phyloP scores from a whole-genome alignment of 1,140 invertebrate species.

The Psix sp. region DNA sequence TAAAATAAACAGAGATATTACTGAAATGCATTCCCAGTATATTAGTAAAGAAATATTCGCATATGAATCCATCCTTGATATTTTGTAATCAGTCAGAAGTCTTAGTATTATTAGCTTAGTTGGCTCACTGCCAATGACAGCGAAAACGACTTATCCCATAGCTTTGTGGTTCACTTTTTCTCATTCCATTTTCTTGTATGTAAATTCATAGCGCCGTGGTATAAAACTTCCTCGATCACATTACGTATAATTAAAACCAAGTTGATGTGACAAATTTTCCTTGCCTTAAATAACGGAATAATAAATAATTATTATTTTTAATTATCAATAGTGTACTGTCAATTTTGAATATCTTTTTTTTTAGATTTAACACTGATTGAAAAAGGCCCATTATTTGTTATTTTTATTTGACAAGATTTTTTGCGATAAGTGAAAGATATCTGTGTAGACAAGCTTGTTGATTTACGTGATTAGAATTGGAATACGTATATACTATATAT shows the following conservation, averaged over 20 bases:
- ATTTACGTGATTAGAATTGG: too few species aligned
- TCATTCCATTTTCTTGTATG: neutral
- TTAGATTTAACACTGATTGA: too few species aligned
- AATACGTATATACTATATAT: too few species aligned
- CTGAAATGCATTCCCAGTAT: constrained; percentile 22
- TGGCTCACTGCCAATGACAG: constrained; percentile 59
- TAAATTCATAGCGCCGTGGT: too few species aligned
- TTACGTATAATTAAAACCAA: constrained; percentile 40
- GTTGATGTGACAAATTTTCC: constrained; percentile 18
- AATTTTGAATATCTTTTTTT: too few species aligned
- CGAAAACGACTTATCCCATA: constrained; percentile 30
- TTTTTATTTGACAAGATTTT: too few species aligned
- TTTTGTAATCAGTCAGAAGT: constrained; percentile 63
- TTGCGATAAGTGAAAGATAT: too few species aligned
- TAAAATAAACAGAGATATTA: constrained; percentile 26
- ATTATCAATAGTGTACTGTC: too few species aligned
- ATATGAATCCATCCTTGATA: constrained; percentile 54
- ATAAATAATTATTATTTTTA: too few species aligned
- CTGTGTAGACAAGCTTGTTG: too few species aligned
- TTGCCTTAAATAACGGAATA: neutral
- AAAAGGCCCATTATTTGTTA: too few species aligned
- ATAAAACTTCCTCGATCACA: constrained; percentile 38
- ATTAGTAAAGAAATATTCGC: constrained; percentile 32
- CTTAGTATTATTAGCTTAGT: constrained; percentile 61
- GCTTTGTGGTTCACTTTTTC: constrained; percentile 30